Conservation (phyloP, 2,888 invertebrate genomes). For the Lycaena phlaeas region DNA sequence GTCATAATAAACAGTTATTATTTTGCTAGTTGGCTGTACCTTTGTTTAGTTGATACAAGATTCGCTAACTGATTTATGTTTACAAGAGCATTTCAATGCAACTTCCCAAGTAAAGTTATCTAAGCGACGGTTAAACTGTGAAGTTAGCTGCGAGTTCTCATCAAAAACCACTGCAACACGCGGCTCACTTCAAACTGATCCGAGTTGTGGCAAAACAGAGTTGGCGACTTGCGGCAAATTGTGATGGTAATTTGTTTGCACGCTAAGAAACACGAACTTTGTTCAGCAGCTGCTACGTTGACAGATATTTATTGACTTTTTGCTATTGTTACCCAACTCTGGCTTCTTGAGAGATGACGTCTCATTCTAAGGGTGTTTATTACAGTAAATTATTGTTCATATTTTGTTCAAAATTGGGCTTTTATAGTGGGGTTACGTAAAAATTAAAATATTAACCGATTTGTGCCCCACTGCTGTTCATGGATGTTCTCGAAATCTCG, state of each 20-base stretch:
- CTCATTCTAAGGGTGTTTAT: too few species aligned
- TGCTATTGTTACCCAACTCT: too few species aligned
- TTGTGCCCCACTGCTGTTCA: too few species aligned
- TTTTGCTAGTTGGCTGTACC: too few species aligned
- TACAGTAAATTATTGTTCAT: too few species aligned
- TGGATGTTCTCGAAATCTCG: too few species aligned
- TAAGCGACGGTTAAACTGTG: conserved; percentile 13
- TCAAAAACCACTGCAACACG: conserved; percentile 22
- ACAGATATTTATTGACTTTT: conserved; percentile 19
- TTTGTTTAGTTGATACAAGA: conserved; percentile 1
- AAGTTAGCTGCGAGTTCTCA: conserved; percentile 18
- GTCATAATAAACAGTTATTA: too few species aligned
- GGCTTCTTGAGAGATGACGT: too few species aligned
- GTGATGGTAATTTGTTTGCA: conserved; percentile 19
- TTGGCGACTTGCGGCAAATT: conserved; percentile 12
- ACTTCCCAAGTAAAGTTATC: conserved; percentile 11
- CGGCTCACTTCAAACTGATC: conserved; percentile 12
- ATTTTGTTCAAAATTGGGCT: too few species aligned
- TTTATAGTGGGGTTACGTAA: too few species aligned
- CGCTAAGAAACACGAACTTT: conserved; percentile 13
- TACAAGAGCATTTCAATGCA: conserved; percentile 7
- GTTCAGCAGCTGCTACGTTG: conserved; percentile 13
- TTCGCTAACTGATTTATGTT: conserved; percentile 6
- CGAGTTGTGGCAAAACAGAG: conserved; percentile 13
- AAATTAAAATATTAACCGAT: too few species aligned